phyloP scores from a whole-genome alignment of 2,113 vertebrate species.

The Eubucco bourcierii region DNA sequence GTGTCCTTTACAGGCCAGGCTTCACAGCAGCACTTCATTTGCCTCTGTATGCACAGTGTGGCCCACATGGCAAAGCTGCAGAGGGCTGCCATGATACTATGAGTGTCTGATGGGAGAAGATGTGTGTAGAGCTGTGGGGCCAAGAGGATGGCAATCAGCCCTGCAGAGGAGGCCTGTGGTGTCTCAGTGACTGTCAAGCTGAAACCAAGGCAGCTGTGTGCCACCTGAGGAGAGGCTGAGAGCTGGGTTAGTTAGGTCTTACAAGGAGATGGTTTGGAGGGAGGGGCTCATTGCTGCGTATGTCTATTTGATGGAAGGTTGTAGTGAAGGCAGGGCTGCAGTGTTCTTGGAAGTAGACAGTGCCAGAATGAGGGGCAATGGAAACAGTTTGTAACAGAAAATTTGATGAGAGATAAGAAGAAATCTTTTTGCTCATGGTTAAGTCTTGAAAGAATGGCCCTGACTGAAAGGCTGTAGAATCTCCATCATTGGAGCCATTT shows the following conservation, averaged over 20 bases:
- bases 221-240: not conserved
- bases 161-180: accelerated
- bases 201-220: not conserved
- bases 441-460: not conserved
- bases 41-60: not conserved
- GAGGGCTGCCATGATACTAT: not conserved
- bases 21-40: not conserved
- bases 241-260: not conserved
- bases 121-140: not conserved
- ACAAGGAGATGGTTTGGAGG: not conserved
- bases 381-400: not conserved
- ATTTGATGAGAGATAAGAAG: not conserved
- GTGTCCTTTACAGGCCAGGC: not conserved
- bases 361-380: not conserved
- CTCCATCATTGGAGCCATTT: not conserved
- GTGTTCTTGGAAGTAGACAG: not conserved
- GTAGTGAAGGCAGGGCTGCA: not conserved
- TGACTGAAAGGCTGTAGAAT: accelerated
- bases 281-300: not conserved
- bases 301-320: not conserved
- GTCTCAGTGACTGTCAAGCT: not conserved
- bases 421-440: not conserved
- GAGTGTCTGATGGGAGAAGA: not conserved
- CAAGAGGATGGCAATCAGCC: not conserved
- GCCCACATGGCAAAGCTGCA: not conserved